Conservation (phyloP, 2,113 vertebrate genomes). For the Hypocryptadius cinnamomeus region DNA sequence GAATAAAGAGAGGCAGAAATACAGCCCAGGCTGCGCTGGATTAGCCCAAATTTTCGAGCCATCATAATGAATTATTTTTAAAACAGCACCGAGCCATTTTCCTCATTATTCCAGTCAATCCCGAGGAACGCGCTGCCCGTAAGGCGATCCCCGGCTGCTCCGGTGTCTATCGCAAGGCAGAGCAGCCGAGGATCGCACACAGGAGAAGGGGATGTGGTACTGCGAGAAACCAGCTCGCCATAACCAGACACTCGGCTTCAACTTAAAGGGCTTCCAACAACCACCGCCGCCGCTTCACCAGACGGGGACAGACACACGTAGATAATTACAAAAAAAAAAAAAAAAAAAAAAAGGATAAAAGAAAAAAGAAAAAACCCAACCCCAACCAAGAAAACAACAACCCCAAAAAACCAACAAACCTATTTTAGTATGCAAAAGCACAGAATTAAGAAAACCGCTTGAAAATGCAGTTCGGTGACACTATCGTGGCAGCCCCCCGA, state of each 20-base stretch:
- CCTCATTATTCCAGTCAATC: constrained; percentile 32
- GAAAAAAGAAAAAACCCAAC: too few species aligned
- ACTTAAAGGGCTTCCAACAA: constrained; percentile 64
- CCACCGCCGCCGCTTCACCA: neutral
- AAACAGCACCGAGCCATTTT: constrained; percentile 31
- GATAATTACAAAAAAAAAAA: neutral
- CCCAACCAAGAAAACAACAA: too few species aligned
- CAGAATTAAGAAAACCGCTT: constrained; percentile 23
- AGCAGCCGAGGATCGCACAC: constrained; percentile 52
- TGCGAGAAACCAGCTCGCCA: constrained; percentile 56
- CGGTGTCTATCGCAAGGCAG: constrained; percentile 20
- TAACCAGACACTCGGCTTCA: constrained; percentile 53
- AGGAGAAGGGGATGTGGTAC: constrained; percentile 69
- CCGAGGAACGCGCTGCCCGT: constrained; percentile 42
- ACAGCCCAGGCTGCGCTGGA: constrained; percentile 25
- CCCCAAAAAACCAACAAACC: neutral
- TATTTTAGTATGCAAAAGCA: constrained; percentile 54
- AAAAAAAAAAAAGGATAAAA: too few species aligned
- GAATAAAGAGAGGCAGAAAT: constrained; percentile 23
- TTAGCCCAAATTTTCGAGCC: constrained; percentile 46
- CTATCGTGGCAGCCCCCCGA: constrained; percentile 10
- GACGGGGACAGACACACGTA: constrained; percentile 5
- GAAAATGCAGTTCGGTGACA: constrained; percentile 62
- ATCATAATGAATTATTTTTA: constrained; percentile 23
- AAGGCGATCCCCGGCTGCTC: constrained; percentile 50